Conservation (phyloP, 2,888 invertebrate genomes). For the Drosophila cyrtoloma region DNA sequence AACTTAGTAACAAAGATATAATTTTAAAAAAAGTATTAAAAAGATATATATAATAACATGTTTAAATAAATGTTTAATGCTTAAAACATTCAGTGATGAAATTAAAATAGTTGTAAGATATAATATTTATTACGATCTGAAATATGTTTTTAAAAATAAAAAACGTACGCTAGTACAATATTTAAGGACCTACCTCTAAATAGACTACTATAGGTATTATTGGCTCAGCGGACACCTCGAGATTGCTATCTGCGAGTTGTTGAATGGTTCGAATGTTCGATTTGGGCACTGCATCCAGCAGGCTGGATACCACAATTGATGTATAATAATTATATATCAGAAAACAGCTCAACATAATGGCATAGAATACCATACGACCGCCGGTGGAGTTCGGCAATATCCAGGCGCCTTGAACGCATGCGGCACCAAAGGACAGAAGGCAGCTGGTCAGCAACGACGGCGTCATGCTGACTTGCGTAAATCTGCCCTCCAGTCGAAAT, state of each 20-base stretch:
- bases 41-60: neutral
- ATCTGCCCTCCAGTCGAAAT: slow-evolving; percentile 72
- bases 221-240: slow-evolving; percentile 86
- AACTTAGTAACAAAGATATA: neutral
- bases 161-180: neutral
- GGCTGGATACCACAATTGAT: slow-evolving; percentile 88
- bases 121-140: neutral
- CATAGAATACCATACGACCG: slow-evolving; percentile 83
- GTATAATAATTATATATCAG: slow-evolving; percentile 88
- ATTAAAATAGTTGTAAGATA: neutral
- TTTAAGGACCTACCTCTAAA: slow-evolving; percentile 69
- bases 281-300: slow-evolving; percentile 87
- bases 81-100: neutral
- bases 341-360: slow-evolving; percentile 83
- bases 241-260: slow-evolving; percentile 86
- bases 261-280: slow-evolving; percentile 86
- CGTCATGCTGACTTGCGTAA: slow-evolving; percentile 32
- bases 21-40: fast-evolving
- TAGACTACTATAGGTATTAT: slow-evolving; percentile 79
- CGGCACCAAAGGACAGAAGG: slow-evolving; percentile 85
- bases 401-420: slow-evolving; percentile 86
- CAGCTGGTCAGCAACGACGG: slow-evolving; percentile 81
- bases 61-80: neutral
- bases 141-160: neutral
- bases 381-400: slow-evolving; percentile 85